Evolutionary conservation across 2,113 vertebrate species (phyloP).

Genomic region (Xenopus borealis): DNA sequence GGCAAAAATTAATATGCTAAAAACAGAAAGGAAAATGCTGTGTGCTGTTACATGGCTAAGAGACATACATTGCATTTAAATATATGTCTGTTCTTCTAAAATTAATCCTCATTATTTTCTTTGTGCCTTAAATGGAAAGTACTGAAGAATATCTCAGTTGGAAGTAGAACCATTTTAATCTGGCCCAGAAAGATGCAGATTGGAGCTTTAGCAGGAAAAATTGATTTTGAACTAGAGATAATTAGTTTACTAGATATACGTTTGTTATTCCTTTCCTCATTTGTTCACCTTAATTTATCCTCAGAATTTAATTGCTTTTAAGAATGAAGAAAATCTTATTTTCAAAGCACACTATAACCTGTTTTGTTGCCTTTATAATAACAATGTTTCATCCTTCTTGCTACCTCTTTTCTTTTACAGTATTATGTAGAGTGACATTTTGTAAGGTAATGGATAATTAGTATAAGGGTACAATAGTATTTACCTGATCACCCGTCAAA

Average conservation of each 20-base stretch:
- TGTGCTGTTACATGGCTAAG: neutral
- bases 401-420: no score
- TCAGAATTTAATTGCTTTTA: neutral
- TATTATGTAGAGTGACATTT: no score
- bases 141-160: slow-evolving; percentile 50
- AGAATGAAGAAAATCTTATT: neutral
- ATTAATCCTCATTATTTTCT: slow-evolving; percentile 48
- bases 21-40: no score
- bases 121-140: slow-evolving; percentile 50
- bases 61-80: slow-evolving; percentile 8
- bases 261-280: slow-evolving; percentile 5
- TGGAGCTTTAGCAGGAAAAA: slow-evolving; percentile 52
- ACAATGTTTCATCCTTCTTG: no score
- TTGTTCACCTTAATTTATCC: slow-evolving; percentile 5
- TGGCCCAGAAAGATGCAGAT: slow-evolving; percentile 51
- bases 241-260: slow-evolving; percentile 53
- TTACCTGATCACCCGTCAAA: no score
- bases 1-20: no score
- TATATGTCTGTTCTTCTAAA: slow-evolving; percentile 46
- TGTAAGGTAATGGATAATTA: no score
- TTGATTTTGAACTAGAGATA: slow-evolving; percentile 60
- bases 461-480: no score
- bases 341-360: neutral
- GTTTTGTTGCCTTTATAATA: neutral
- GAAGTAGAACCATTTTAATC: slow-evolving; percentile 57